Base-by-base conservation (phyloP, 1,140 invertebrate genomes). In the Campodea augens region DNA sequence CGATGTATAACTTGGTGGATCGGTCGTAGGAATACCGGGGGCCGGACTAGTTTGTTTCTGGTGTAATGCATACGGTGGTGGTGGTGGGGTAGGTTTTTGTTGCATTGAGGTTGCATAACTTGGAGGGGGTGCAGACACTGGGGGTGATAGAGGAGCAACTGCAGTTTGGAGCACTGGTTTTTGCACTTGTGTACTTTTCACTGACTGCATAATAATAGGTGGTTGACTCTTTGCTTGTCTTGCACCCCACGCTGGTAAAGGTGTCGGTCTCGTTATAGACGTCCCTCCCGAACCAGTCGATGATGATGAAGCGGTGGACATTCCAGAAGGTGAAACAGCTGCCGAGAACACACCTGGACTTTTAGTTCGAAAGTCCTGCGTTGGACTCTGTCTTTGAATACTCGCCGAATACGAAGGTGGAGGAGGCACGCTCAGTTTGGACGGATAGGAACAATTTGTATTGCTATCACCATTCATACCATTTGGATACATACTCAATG, bases 121-220 rank as follows among this genome's bases (percentile, higher is more conserved):
- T n/a, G n/a, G n/a, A 2, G 68, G 67, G 52, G 69, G 73, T n/a
- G n/a, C n/a, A n/a, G n/a, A n/a, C n/a, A n/a, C n/a, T 10, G 27
- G 7, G 4, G 82, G 81, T 1, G 78, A 72, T 1, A 80, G 77
- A 0, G 88, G 87, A 13, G 86, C 87, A 5, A 90, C 86, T 0
- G 90, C 90, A 4, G 88, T 93, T 60, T 93, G 89, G 27, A 92
- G 62, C 1, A 91, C 74, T 0, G 90, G 90, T 61, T 93, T 93
- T 55, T 90, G 84, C 4, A 92, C 87, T 60, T 89, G 85, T 1
- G 85, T 90, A 66, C 84, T 89, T 58, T 89, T 90, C 1, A 93
- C 90, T 20, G 85, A 88, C 58, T 93, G 88, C 88, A 93, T 92
- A 25, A 93, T 91, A 45, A 93, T 86, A 0, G 87, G 88, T 13